A percentile compares a stretch with the other conserved stretches of the same genome.
phyloP scores from a whole-genome alignment of 2,113 vertebrate genomes.

The Malurus cyaneus region DNA sequence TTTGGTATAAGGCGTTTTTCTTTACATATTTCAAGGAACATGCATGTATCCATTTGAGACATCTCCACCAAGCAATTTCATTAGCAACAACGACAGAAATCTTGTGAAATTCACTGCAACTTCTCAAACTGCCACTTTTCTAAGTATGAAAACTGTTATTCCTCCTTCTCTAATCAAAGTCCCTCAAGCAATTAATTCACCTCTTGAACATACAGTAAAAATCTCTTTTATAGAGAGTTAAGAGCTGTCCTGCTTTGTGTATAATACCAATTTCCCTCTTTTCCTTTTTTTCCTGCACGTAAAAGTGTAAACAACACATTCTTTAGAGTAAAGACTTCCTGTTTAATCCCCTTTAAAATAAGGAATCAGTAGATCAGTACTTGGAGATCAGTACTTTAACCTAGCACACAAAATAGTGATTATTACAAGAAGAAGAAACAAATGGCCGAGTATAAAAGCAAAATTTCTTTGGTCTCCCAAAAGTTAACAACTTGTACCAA shows the following conservation, averaged over 20 bases:
- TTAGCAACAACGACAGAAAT: not conserved
- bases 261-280: not conserved
- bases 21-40: not conserved
- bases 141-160: not conserved
- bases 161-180: not conserved
- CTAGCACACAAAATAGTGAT: fast-evolving
- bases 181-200: not conserved
- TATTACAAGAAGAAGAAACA: not conserved
- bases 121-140: not conserved
- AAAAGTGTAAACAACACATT: not conserved
- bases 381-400: not conserved
- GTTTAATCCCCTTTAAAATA: not conserved
- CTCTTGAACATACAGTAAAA: not conserved
- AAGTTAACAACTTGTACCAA: not conserved
- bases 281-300: not conserved
- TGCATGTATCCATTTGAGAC: not conserved
- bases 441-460: not conserved
- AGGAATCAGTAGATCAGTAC: too few relatives aligned
- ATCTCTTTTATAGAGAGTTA: not conserved
- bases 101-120: not conserved
- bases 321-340: not conserved
- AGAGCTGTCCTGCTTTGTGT: not conserved
- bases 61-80: not conserved
- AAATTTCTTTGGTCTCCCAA: not conserved
- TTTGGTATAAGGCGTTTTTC: not conserved